A percentile compares a stretch with the other conserved stretches of the same genome.
These are phyloP conservation scores for Oxyteleia sp. DNA, from an alignment of 2,888 invertebrate species.

Conservation along the genomic window DNA sequence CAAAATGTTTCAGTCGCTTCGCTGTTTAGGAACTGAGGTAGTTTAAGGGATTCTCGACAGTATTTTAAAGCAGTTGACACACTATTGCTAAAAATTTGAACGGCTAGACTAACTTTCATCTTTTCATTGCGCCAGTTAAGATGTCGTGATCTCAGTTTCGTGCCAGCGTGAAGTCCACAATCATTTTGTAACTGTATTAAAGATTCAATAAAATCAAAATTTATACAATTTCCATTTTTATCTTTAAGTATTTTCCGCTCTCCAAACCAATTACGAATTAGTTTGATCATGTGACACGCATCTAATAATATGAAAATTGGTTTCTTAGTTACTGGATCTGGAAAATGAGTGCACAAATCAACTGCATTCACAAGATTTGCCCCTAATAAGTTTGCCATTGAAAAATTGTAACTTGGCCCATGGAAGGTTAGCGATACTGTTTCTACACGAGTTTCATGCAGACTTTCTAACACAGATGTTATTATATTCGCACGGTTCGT, in stretches of 20 bases:
- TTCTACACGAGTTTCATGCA: conserved; percentile 42
- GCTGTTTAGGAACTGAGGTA: background rate
- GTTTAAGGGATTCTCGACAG: conserved; percentile 25
- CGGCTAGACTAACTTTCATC: conserved; percentile 74
- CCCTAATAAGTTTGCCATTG: conserved; percentile 39
- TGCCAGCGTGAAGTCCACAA: conserved; percentile 70
- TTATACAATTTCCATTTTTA: conserved; percentile 49
- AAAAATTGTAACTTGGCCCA: conserved; percentile 42
- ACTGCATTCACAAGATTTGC: conserved; percentile 23
- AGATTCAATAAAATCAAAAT: conserved; percentile 71
- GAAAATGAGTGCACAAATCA: conserved; percentile 6
- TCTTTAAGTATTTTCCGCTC: conserved; percentile 20
- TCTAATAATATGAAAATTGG: conserved; percentile 36
- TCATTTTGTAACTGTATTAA: conserved; percentile 72
- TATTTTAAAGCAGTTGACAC: conserved; percentile 68
- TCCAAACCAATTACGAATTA: conserved; percentile 51
- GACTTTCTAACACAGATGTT: too few relatives aligned
- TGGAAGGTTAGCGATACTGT: conserved; percentile 53
- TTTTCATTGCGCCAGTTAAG: conserved; percentile 60
- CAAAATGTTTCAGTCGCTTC: conserved; percentile 64
- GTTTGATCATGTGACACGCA: conserved; percentile 62
- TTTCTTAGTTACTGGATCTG: conserved; percentile 14
- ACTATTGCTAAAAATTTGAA: conserved; percentile 72
- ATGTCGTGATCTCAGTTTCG: conserved; percentile 70
- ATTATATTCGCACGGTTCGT: too few relatives aligned